Conservation (phyloP, 1,140 invertebrate genomes). For the Temnothorax curvispinosus region DNA sequence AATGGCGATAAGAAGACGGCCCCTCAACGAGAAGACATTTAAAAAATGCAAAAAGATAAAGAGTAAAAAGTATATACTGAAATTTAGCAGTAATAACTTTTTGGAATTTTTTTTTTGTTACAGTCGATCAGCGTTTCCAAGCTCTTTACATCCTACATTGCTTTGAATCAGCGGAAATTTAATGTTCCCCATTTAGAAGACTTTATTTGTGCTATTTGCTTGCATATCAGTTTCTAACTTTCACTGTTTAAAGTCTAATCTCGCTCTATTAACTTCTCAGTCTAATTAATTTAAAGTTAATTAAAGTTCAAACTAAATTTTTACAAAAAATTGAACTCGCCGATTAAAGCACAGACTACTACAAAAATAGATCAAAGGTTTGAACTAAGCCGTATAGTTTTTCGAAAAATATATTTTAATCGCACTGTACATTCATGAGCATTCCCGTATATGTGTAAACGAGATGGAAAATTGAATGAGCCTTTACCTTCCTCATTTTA, state of each 20-base stretch:
- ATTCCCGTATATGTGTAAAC: background rate
- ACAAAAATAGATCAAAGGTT: too few species aligned
- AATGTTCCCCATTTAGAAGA: background rate
- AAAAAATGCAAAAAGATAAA: background rate
- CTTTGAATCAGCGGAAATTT: background rate
- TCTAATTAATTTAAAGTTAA: background rate
- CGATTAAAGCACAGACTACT: background rate
- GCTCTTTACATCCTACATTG: background rate
- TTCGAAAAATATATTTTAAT: background rate
- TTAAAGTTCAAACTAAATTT: background rate
- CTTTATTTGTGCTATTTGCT: background rate
- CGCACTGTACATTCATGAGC: background rate
- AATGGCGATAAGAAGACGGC: background rate
- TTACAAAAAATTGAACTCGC: background rate
- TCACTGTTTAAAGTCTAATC: background rate
- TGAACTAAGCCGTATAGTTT: too few species aligned
- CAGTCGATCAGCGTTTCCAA: background rate
- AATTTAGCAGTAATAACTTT: background rate
- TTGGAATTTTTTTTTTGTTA: background rate
- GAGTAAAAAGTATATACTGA: background rate
- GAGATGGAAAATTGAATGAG: background rate
- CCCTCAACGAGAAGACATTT: too few species aligned
- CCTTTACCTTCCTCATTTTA: background rate
- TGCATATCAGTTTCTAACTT: background rate
- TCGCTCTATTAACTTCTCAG: background rate